Conservation (phyloP, 2,888 invertebrate species). For the Troglohyphantes excavatus region DNA sequence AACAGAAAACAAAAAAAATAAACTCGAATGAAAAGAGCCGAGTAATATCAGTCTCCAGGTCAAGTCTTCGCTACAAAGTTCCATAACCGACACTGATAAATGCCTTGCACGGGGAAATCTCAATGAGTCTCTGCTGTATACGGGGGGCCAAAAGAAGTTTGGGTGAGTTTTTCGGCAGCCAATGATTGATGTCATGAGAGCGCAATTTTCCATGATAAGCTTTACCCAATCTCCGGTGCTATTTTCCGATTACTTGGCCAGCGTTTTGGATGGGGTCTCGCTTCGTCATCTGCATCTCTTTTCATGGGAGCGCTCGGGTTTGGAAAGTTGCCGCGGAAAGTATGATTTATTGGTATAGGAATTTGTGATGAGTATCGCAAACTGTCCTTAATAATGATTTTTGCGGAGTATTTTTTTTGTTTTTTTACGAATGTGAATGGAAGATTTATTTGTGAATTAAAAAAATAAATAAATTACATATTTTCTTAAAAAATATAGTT, state of each 20-base stretch:
- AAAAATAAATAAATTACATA: too few species aligned
- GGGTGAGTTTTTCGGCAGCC: conserved; percentile 22
- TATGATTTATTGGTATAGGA: background rate
- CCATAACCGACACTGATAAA: conserved; percentile 38
- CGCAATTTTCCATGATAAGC: conserved; percentile 49
- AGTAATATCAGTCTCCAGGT: conserved; percentile 12
- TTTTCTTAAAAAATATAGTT: too few species aligned
- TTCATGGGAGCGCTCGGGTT: background rate
- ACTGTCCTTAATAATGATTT: too few species aligned
- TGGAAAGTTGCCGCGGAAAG: background rate
- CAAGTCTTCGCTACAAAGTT: conserved; percentile 17
- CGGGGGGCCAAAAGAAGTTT: background rate
- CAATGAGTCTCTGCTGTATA: conserved; percentile 32
- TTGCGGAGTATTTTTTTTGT: too few species aligned
- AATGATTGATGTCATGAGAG: conserved; percentile 30
- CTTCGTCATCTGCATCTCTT: background rate
- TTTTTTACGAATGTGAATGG: too few species aligned
- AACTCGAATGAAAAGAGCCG: background rate
- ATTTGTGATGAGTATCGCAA: background rate
- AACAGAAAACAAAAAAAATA: background rate
- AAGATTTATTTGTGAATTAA: too few species aligned
- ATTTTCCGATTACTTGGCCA: conserved; percentile 22
- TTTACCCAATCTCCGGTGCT: conserved; percentile 47
- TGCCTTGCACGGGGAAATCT: conserved; percentile 11
- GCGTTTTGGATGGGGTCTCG: too few species aligned